A percentile compares a stretch with the other conserved stretches of the same genome.
These are phyloP conservation scores for Ibycter americanus DNA, from an alignment of 2,797 vertebrate species.

Conservation along the genomic window DNA sequence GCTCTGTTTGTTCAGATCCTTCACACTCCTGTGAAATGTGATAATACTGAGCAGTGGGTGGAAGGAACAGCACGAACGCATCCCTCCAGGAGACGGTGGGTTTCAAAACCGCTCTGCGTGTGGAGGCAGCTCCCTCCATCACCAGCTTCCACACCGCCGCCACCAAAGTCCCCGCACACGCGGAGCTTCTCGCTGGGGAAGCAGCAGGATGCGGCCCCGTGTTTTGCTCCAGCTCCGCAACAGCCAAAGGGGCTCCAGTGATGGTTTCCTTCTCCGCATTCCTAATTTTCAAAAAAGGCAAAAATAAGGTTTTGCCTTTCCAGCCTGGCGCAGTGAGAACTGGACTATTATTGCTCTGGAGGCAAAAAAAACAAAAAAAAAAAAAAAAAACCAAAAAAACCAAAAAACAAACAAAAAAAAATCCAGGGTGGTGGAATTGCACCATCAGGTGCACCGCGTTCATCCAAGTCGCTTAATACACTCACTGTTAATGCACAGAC, in stretches of 20 bases:
- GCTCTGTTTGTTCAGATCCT: neutral
- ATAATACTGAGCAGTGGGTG: neutral
- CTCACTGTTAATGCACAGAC: rapidly evolving
- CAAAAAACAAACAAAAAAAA: too few species aligned
- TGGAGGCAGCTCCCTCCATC: neutral
- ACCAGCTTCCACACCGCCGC: neutral
- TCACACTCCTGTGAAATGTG: neutral
- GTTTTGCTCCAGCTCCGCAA: neutral
- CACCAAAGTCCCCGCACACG: neutral
- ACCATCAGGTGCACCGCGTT: too few species aligned
- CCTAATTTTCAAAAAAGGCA: neutral
- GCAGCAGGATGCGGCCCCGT: rapidly evolving
- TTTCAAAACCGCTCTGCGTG: neutral
- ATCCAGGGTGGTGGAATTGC: too few species aligned
- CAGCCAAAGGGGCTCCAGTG: neutral
- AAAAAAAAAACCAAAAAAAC: too few species aligned
- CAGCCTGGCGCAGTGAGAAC: rapidly evolving
- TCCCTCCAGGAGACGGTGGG: neutral
- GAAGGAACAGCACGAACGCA: neutral
- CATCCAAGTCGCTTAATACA: rapidly evolving
- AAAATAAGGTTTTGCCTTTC: neutral
- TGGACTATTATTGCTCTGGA: neutral
- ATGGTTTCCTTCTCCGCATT: neutral
- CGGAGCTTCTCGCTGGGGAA: neutral
- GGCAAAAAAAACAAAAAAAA: neutral